Base-by-base conservation (phyloP, 2,888 invertebrate genomes). In the Teinopalpus imperialis region DNA sequence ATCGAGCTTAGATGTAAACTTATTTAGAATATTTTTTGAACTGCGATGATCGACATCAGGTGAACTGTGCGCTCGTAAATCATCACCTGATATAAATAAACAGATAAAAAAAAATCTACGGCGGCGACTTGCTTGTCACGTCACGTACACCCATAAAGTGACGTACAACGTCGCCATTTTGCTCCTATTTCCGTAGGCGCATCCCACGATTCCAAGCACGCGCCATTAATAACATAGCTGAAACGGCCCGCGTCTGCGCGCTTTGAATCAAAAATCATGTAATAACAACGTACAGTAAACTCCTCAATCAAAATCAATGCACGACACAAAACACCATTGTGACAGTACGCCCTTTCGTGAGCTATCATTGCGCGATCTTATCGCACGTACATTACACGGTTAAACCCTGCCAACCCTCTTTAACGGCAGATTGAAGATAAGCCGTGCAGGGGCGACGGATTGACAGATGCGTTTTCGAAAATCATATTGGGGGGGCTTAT, bases 401-500 rank as follows among this genome's bases (percentile, higher is more conserved):
- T 45, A 48, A 44, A 44, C 49, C 31, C 43, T 40, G 44, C 36
- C 48, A 37, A 40, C 45, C 48, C 44, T 43, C 20, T 42, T 26
- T 42, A 37, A 43, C 51, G 37, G 43, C 32, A 53, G 56, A 59
- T 61, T 37, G 43, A 29, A 52, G 61, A 63, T 61, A 61, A 56
- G 52, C 42, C 30, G 16, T 8, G 14, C 35, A 37, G 36, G 44
- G 44, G 44, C 40, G 36, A 47, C 49, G 45, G 54, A 52, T 57
- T 61, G 63, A 64, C 66, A 66, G 66, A 66, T 61, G 61, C 52
- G 56, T 53, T 57, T 51, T 51, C 29, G 43, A 45, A 36, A 51
- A 51, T 51, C 49, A 51, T 41, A 43, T 49, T 49, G 44, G 45
- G 45, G n/a, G 35, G 26, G 31, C 2, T 40, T 48, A 41, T 32